Evolutionary conservation across 1,140 invertebrate species (phyloP).

Genomic region (Heliconius himera): DNA sequence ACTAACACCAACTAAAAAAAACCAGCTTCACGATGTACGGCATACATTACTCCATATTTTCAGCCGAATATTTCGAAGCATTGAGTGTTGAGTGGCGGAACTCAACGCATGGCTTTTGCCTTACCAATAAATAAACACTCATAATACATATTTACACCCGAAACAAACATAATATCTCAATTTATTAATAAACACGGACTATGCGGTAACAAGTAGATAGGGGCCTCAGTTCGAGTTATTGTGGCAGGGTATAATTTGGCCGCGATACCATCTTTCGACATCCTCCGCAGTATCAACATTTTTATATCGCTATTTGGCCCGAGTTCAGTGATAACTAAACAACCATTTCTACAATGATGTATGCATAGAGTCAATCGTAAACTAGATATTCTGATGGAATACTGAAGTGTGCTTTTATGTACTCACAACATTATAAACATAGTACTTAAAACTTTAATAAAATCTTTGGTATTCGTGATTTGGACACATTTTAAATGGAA

Average conservation of each 20-base stretch:
- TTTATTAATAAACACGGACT: background rate
- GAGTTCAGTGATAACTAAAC: constrained; percentile 46
- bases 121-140: too few relatives aligned
- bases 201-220: background rate
- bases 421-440: background rate
- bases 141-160: background rate
- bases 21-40: too few relatives aligned
- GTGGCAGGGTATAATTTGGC: constrained; percentile 72
- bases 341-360: constrained; percentile 52
- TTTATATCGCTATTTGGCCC: constrained; percentile 70
- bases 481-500: too few relatives aligned
- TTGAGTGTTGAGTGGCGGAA: too few relatives aligned
- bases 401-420: background rate
- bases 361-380: background rate
- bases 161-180: background rate
- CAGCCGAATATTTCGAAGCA: too few relatives aligned
- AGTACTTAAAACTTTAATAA: background rate
- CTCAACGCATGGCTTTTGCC: too few relatives aligned
- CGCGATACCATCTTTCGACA: constrained; percentile 64
- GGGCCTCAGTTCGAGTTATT: background rate
- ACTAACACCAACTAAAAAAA: too few relatives aligned
- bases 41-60: too few relatives aligned
- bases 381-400: background rate
- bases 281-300: constrained; percentile 69
- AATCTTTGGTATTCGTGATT: background rate